Percentiles rank a stretch among this genome's conserved stretches.
These are phyloP conservation scores for Trachelus iudaicus DNA, from an alignment of 2,888 invertebrate species.

Conservation along the genomic window DNA sequence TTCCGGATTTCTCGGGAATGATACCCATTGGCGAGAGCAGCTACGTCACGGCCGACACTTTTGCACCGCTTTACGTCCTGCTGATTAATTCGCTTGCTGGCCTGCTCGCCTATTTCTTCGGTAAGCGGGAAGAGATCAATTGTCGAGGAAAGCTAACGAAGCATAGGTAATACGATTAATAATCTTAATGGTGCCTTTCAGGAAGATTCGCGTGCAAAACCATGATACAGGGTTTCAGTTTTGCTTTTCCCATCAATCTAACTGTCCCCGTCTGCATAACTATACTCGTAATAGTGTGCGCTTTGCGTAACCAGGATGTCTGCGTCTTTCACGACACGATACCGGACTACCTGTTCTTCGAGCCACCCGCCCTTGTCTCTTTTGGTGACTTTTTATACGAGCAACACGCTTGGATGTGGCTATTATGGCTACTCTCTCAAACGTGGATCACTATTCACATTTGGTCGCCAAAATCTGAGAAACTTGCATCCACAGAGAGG, in stretches of 20 bases:
- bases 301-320: slow-evolving; percentile 73
- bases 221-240: slow-evolving; percentile 88
- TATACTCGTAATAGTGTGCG: slow-evolving; percentile 75
- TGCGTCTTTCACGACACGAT: slow-evolving; percentile 74
- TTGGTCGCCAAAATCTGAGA: slow-evolving; percentile 86
- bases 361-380: slow-evolving; percentile 59
- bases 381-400: slow-evolving; percentile 70
- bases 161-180: neutral
- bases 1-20: slow-evolving; percentile 63
- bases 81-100: slow-evolving; percentile 75
- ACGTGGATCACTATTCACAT: slow-evolving; percentile 88
- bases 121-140: slow-evolving; percentile 35
- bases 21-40: slow-evolving; percentile 58
- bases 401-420: slow-evolving; percentile 82
- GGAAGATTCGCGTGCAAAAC: slow-evolving; percentile 89
- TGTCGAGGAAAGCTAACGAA: neutral
- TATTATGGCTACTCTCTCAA: slow-evolving; percentile 85
- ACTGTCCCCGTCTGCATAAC: slow-evolving; percentile 80
- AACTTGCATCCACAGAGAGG: slow-evolving; percentile 85
- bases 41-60: slow-evolving; percentile 50
- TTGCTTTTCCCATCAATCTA: slow-evolving; percentile 84
- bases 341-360: slow-evolving; percentile 69
- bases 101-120: slow-evolving; percentile 75
- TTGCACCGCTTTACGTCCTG: slow-evolving; percentile 70
- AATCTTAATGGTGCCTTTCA: slow-evolving; percentile 32